These are phyloP conservation scores for Zaprionus tsacasi DNA, from an alignment of 1,140 invertebrate genomes.

Conservation along the genomic window DNA sequence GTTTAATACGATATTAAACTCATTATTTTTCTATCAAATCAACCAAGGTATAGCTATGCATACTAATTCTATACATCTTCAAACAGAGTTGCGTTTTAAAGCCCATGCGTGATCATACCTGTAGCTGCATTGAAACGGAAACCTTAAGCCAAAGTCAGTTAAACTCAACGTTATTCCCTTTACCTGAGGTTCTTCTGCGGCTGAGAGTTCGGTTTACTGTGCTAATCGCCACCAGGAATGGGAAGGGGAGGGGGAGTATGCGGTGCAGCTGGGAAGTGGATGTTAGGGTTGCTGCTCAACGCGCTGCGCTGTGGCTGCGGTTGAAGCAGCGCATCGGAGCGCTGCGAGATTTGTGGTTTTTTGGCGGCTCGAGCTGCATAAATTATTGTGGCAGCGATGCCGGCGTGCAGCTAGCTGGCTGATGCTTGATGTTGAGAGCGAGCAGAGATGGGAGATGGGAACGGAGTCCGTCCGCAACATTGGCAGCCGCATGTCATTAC, in stretches of 20 bases:
- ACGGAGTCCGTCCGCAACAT: slow-evolving; percentile 57
- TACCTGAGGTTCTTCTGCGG: background rate
- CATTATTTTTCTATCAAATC: too few species aligned
- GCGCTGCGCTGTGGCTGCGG: slow-evolving; percentile 7
- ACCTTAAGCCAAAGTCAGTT: background rate
- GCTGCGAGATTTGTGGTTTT: slow-evolving; percentile 74
- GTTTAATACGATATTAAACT: too few species aligned
- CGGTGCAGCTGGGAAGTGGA: slow-evolving; percentile 39
- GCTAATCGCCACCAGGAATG: background rate
- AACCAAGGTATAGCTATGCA: too few species aligned
- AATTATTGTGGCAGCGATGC: slow-evolving; percentile 54
- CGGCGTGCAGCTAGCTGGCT: slow-evolving; percentile 29
- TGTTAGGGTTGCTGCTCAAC: slow-evolving; percentile 40
- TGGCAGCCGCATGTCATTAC: slow-evolving; percentile 78
- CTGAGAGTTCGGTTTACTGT: background rate
- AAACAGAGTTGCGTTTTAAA: too few species aligned
- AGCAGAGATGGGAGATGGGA: background rate
- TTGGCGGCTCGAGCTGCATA: slow-evolving; percentile 65
- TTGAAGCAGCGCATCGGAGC: slow-evolving; percentile 41
- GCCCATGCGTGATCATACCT: too few species aligned
- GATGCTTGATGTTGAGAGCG: slow-evolving; percentile 35
- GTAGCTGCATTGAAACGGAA: too few species aligned
- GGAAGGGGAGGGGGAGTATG: background rate
- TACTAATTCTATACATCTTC: too few species aligned
- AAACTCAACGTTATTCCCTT: background rate